Conservation (phyloP, 2,888 invertebrate species). For the Eristalis tenax region DNA sequence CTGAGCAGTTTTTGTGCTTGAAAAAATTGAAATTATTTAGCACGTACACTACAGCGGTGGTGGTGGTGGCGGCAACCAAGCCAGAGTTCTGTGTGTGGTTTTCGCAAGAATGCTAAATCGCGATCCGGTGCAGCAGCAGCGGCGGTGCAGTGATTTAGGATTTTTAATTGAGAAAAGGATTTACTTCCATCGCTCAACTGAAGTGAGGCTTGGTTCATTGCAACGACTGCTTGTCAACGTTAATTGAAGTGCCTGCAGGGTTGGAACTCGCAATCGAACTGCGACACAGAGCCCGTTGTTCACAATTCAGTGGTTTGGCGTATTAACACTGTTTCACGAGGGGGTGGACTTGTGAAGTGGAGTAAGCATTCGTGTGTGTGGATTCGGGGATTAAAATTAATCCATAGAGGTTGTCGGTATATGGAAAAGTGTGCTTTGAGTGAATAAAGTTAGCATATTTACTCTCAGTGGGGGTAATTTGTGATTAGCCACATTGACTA, state of each 20-base stretch:
- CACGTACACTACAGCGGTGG: conserved; percentile 6
- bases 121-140: conserved; percentile 7
- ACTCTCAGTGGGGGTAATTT: background rate
- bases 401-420: conserved; percentile 35
- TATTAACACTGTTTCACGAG: conserved; percentile 45
- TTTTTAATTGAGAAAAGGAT: conserved; percentile 66
- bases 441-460: conserved; percentile 3
- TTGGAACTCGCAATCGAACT: conserved; percentile 33
- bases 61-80: background rate
- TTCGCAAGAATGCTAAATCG: conserved; percentile 52
- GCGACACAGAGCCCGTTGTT: background rate
- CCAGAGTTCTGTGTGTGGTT: conserved; percentile 15
- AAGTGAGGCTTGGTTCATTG: conserved; percentile 49
- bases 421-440: conserved; percentile 27
- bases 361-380: background rate
- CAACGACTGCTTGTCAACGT: conserved; percentile 45
- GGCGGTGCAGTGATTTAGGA: conserved; percentile 56
- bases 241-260: conserved; percentile 58
- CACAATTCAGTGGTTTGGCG: conserved; percentile 59
- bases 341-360: conserved; percentile 42
- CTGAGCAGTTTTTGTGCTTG: conserved; percentile 25
- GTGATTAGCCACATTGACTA: background rate
- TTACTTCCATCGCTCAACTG: conserved; percentile 31
- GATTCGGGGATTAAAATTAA: conserved; percentile 53
- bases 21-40: conserved; percentile 35